Evolutionary conservation across 2,797 vertebrate species (phyloP), one percentile per base, ranked within the genome.

Genomic region (Gallinago solitaria): DNA sequence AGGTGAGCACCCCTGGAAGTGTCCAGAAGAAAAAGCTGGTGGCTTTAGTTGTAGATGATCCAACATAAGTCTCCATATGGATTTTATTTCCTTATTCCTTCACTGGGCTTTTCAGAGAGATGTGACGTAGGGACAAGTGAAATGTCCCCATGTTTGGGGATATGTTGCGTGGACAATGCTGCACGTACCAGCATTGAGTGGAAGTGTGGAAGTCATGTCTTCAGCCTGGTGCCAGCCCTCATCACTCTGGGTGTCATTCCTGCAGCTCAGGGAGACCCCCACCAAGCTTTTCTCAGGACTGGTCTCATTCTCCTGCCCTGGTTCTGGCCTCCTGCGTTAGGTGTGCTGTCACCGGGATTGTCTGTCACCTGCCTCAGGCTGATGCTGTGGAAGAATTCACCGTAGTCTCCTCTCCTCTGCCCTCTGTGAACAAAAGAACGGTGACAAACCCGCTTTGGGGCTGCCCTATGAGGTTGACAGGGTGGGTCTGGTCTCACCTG

Each of bases 21-120:
- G 9, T 14, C 45, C n/a, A 9, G 39, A 53, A 28, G 16, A 21
- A 64, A 25, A 27, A 32, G 37, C 1, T 9, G 11, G 11, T 9
- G 5, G 39, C 21, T n/a, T 17, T 28, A 5, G 12, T 60, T 5
- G 0, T 15, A 7, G 48, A 7, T n/a, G 30, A 60, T 48, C 45
- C 19, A 25, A 20, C 10, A 2, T 3, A 0, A n/a, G 28, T 32
- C 47, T 48, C 53, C 10, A 0, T 3, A 6, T 3, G 30, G 45
- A 3, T 45, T 47, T 65, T 16, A 9, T 35, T 39, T 25, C 24
- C 14, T 20, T 30, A 43, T 9, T 37, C 68, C 24, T 39, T 63
- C 23, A 5, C 17, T 11, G 67, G 43, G 43, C 18, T 69, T 50
- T 57, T 33, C 16, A 12, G 74, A 37, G 50, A 16, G n/a, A 3